A percentile compares a stretch with the other conserved stretches of the same genome.
phyloP scores from a whole-genome alignment of 2,888 invertebrate species.

The Tribolium freemani region DNA sequence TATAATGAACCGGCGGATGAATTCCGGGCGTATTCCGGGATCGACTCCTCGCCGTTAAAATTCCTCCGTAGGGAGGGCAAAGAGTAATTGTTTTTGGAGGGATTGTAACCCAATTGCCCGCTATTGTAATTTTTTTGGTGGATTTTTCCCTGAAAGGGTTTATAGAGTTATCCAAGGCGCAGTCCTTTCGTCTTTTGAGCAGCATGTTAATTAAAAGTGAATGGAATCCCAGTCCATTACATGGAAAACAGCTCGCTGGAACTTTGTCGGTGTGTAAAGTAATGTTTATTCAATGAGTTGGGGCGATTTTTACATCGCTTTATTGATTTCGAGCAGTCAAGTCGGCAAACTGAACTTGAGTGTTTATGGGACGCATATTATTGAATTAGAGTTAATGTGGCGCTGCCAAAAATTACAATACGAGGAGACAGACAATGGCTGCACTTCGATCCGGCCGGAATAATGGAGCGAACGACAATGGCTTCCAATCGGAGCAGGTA shows the following conservation, averaged over 20 bases:
- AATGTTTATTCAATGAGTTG: conserved; percentile 43
- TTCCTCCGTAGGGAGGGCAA: conserved; percentile 31
- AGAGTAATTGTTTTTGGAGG: conserved; percentile 35
- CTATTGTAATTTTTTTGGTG: too few relatives aligned
- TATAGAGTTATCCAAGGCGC: conserved; percentile 36
- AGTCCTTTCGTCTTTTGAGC: conserved; percentile 29
- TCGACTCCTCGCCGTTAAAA: conserved; percentile 26
- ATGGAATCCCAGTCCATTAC: conserved; percentile 42
- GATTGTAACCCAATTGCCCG: conserved; percentile 7
- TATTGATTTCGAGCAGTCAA: conserved; percentile 39
- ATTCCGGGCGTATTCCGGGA: too few relatives aligned
- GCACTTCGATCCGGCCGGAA: conserved; percentile 33
- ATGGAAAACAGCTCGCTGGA: conserved; percentile 39
- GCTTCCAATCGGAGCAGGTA: conserved; percentile 33
- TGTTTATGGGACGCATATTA: conserved; percentile 13
- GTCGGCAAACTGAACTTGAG: conserved; percentile 36
- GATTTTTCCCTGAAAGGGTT: neutral
- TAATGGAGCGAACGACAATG: conserved; percentile 27
- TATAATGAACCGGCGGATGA: conserved; percentile 27
- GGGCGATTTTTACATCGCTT: conserved; percentile 41
- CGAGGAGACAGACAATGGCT: conserved; percentile 3
- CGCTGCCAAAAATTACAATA: conserved; percentile 25
- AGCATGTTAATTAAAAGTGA: conserved; percentile 42
- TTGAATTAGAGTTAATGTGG: too few relatives aligned
- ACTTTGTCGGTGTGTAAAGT: conserved; percentile 42